Conservation (phyloP, 2,113 vertebrate genomes). For the Lasiurus borealis region DNA sequence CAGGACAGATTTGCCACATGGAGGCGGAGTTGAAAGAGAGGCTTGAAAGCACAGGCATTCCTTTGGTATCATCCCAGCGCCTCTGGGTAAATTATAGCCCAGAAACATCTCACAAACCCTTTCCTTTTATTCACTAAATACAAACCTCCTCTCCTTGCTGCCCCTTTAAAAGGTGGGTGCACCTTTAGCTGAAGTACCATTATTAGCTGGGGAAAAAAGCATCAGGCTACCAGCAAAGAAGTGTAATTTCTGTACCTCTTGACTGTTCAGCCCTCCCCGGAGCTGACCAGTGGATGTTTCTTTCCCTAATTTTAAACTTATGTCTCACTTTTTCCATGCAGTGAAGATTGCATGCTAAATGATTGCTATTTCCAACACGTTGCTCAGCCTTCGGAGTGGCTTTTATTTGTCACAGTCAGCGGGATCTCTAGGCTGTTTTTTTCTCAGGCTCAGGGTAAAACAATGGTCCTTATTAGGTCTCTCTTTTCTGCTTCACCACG, state of each 20-base stretch:
- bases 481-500: background rate
- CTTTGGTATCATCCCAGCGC: too few species aligned
- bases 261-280: accelerated
- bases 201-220: background rate
- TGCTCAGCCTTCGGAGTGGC: slow-evolving; percentile 9
- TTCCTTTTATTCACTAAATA: background rate
- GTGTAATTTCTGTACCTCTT: background rate
- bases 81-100: background rate
- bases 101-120: background rate
- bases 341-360: background rate
- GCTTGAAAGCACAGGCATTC: background rate
- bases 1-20: background rate
- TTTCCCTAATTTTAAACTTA: background rate
- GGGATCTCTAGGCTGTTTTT: background rate
- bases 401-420: background rate
- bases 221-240: background rate
- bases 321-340: slow-evolving; percentile 32
- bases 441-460: background rate
- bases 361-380: background rate
- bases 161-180: background rate
- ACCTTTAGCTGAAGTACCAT: background rate
- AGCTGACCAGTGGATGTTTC: slow-evolving; percentile 1
- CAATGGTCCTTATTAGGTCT: background rate
- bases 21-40: background rate
- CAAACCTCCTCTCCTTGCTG: background rate